Percentiles rank a stretch among this genome's conserved stretches.
phyloP scores from a whole-genome alignment of 2,888 invertebrate species.

The Luffia ferchaultella region DNA sequence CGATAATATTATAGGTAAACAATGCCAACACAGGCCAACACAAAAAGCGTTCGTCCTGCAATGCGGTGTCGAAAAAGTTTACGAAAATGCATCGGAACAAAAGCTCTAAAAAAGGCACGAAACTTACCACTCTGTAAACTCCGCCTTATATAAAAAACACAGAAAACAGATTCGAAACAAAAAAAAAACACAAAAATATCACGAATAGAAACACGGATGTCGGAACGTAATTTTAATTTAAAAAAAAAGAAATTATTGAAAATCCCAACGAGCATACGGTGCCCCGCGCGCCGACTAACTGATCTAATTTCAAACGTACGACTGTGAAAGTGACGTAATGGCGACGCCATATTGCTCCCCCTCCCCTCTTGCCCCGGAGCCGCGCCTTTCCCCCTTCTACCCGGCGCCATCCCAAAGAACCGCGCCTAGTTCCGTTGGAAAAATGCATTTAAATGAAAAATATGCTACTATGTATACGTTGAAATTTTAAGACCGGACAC shows the following conservation, averaged over 20 bases:
- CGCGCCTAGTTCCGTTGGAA: not conserved
- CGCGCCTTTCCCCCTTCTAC: not conserved
- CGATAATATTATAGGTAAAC: not conserved
- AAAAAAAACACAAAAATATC: not conserved
- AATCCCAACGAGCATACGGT: not conserved
- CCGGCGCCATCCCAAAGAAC: not conserved
- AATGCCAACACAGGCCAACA: not conserved
- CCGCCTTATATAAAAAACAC: not conserved
- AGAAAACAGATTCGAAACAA: not conserved
- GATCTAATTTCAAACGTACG: conserved; percentile 6
- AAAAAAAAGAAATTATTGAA: not conserved
- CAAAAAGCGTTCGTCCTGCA: not conserved
- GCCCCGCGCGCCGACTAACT: conserved; percentile 1
- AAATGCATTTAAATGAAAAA: too few relatives aligned
- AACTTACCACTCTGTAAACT: not conserved
- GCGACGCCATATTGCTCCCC: conserved; percentile 4
- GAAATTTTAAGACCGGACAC: too few relatives aligned
- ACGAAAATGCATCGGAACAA: not conserved
- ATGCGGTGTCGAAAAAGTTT: not conserved
- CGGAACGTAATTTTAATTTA: not conserved
- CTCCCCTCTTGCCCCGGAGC: not conserved
- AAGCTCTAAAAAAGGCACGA: not conserved
- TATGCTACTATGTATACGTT: too few relatives aligned
- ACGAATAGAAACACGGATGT: not conserved
- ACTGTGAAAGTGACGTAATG: conserved; percentile 5